phyloP scores from a whole-genome alignment of 2,888 invertebrate genomes.

The Cryptocheilus praepositus region DNA sequence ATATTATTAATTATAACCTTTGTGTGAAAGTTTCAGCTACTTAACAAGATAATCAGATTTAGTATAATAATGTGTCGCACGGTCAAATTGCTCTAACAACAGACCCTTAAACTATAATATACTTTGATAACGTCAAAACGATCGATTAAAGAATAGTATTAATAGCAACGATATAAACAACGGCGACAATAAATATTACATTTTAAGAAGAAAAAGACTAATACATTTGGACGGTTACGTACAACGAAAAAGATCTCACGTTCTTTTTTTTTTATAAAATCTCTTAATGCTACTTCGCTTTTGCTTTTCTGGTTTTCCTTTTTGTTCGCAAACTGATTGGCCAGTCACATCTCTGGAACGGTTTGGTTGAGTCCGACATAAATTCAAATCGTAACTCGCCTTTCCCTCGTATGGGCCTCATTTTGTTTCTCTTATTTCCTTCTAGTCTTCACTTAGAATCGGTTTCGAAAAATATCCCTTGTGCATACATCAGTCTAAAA shows the following conservation, averaged over 20 bases:
- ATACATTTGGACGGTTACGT: constrained; percentile 52
- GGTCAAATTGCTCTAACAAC: background rate
- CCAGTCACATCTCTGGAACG: constrained; percentile 5
- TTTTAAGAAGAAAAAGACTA: constrained; percentile 36
- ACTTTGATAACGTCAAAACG: no score
- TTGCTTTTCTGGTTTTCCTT: constrained; percentile 19
- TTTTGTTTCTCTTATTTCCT: constrained; percentile 10
- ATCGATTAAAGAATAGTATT: background rate
- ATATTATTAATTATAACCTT: background rate
- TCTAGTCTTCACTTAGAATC: constrained; percentile 22
- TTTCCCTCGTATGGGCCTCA: background rate
- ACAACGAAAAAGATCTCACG: constrained; percentile 46
- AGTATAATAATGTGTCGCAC: background rate
- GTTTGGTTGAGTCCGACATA: background rate
- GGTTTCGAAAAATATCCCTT: constrained; percentile 42
- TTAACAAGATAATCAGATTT: background rate
- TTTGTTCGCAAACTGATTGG: background rate
- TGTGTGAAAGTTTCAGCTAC: background rate
- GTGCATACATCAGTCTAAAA: constrained; percentile 43
- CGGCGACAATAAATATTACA: constrained; percentile 15
- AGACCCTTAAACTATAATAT: background rate
- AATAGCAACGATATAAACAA: background rate
- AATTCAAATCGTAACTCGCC: no score
- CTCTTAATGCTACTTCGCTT: constrained; percentile 35
- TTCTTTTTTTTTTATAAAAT: constrained; percentile 45